Percentiles rank a stretch among this genome's conserved stretches.
Conservation (phyloP, 2,797 vertebrate genomes). For the Pseudocheirus occidentalis region DNA sequence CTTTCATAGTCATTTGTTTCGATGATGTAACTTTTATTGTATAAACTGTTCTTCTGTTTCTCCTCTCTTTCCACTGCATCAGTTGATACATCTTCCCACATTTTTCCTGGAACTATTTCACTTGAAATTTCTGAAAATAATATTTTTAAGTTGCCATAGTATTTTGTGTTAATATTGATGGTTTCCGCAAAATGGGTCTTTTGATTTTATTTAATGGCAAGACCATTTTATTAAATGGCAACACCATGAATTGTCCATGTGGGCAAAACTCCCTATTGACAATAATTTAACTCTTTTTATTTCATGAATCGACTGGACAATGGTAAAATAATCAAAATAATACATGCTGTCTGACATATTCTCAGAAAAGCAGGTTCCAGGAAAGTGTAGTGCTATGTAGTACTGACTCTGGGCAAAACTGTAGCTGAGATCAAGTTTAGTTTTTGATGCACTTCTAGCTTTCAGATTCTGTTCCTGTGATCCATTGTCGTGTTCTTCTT, state of each 20-base stretch:
- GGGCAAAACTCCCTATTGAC: not conserved
- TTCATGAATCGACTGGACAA: not conserved
- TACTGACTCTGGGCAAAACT: not conserved
- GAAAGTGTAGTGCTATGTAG: not conserved
- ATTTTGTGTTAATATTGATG: constrained; percentile 10
- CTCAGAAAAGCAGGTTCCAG: not conserved
- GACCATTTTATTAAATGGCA: not conserved
- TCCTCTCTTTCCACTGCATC: not conserved
- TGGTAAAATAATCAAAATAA: not conserved
- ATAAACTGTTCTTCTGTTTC: not conserved
- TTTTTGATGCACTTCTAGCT: not conserved
- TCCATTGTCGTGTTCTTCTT: not conserved
- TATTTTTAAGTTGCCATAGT: not conserved
- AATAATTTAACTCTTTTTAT: not conserved
- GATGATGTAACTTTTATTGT: not conserved
- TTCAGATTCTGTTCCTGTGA: not conserved
- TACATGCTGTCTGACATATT: no score
- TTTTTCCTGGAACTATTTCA: not conserved
- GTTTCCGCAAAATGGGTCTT: not conserved
- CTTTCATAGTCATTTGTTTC: not conserved
- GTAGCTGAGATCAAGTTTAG: not conserved
- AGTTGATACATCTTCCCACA: not conserved
- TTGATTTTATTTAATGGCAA: not conserved
- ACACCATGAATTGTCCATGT: not conserved
- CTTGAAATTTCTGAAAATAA: not conserved